Conservation (phyloP, 1,140 invertebrate genomes). For the Drosophila sucinea region DNA sequence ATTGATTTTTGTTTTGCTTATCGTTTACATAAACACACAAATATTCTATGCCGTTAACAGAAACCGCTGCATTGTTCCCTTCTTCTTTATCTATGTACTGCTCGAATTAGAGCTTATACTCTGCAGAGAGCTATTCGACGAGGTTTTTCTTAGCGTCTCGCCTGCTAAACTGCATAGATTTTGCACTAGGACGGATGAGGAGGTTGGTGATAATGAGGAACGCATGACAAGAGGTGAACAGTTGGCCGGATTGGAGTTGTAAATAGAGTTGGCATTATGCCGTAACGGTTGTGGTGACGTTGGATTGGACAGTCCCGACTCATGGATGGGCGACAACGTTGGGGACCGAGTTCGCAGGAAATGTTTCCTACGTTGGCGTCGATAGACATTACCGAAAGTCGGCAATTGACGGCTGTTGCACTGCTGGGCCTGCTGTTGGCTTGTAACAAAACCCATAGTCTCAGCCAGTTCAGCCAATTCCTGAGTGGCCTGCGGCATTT, state of each 20-base stretch:
- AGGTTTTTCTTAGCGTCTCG: constrained; percentile 57
- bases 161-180: constrained; percentile 65
- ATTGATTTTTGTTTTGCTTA: constrained; percentile 27
- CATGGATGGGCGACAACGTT: constrained; percentile 88
- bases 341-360: constrained; percentile 85
- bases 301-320: constrained; percentile 89
- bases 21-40: constrained; percentile 15
- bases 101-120: constrained; percentile 76
- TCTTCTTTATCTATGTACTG: constrained; percentile 55
- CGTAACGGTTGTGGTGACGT: constrained; percentile 86
- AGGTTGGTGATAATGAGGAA: constrained; percentile 19
- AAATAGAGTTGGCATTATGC: constrained; percentile 45
- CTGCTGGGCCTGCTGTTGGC: constrained; percentile 31
- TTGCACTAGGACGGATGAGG: constrained; percentile 56
- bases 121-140: constrained; percentile 72
- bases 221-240: constrained; percentile 49
- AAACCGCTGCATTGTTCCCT: constrained; percentile 36
- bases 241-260: constrained; percentile 59
- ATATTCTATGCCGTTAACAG: constrained; percentile 59
- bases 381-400: constrained; percentile 63
- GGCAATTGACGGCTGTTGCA: constrained; percentile 52
- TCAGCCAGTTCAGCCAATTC: constrained; percentile 84
- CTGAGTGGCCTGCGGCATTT: constrained; percentile 81
- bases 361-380: constrained; percentile 83
- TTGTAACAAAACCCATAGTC: constrained; percentile 79